Percentiles rank a stretch among this genome's conserved stretches.
Evolutionary conservation across 1,140 invertebrate genomes (phyloP).

Genomic region (Nixonia krombeini): DNA sequence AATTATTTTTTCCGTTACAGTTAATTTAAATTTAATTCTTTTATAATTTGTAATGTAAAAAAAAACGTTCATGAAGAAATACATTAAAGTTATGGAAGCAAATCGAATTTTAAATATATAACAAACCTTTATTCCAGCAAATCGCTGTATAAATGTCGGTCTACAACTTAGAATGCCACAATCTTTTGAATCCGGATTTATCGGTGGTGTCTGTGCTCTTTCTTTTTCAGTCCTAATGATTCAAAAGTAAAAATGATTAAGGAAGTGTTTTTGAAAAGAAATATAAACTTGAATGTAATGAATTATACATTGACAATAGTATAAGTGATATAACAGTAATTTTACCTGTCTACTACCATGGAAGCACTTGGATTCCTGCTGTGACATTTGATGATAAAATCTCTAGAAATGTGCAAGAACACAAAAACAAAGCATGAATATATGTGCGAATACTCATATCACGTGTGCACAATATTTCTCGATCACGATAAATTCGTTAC

Average conservation of each 20-base stretch:
- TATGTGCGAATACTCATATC: conserved; percentile 2
- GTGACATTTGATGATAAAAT: conserved; percentile 81
- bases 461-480: neutral
- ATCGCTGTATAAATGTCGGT: conserved; percentile 84
- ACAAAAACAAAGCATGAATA: conserved; percentile 49
- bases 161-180: conserved; percentile 88
- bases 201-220: conserved; percentile 74
- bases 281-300: conserved; percentile 10
- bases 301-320: conserved; percentile 1
- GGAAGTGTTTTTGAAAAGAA: neutral
- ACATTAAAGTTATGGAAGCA: too few species aligned
- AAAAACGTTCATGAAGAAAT: too few species aligned
- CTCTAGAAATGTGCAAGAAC: conserved; percentile 65
- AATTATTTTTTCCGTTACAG: too few species aligned
- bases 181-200: conserved; percentile 79
- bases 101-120: too few species aligned
- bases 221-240: conserved; percentile 72
- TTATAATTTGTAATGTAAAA: too few species aligned
- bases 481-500: too few species aligned
- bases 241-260: conserved; percentile 17
- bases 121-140: conserved; percentile 86
- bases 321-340: conserved; percentile 4
- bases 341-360: conserved; percentile 79
- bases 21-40: too few species aligned
- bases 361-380: conserved; percentile 83